Conservation (phyloP, 1,140 invertebrate species). For the Capitella teleta region DNA sequence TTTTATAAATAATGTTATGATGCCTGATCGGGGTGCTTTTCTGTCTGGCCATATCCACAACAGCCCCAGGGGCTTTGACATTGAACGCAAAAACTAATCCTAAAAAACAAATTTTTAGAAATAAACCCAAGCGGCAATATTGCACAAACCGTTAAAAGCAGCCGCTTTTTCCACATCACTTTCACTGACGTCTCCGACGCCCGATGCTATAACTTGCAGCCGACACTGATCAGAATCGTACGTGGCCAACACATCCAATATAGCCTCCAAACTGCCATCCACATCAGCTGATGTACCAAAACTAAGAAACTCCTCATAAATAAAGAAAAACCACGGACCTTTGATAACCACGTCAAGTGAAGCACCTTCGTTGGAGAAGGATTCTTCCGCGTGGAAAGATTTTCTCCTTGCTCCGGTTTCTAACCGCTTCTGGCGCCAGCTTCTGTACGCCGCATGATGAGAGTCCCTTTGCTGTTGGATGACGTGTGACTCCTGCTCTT, state of each 20-base stretch:
- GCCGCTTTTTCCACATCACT: conserved; percentile 76
- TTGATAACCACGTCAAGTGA: too few species aligned
- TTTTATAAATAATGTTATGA: conserved; percentile 80
- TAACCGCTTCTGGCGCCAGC: too few species aligned
- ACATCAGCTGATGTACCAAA: conserved; percentile 46
- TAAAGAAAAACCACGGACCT: too few species aligned
- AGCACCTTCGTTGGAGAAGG: too few species aligned
- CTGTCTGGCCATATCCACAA: conserved; percentile 45
- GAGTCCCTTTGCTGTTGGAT: too few species aligned
- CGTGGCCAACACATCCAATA: conserved; percentile 79
- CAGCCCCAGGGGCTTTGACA: conserved; percentile 47
- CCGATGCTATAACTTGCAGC: conserved; percentile 78
- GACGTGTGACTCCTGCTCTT: too few species aligned
- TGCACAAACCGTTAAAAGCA: conserved; percentile 56
- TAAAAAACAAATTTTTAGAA: conserved; percentile 27
- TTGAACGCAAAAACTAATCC: conserved; percentile 82
- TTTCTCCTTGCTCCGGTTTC: too few species aligned
- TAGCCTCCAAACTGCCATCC: conserved; percentile 73
- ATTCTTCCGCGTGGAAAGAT: too few species aligned
- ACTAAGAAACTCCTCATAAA: too few species aligned
- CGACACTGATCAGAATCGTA: conserved; percentile 66
- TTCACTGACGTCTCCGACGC: conserved; percentile 71
- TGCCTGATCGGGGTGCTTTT: conserved; percentile 52
- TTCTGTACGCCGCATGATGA: too few species aligned
- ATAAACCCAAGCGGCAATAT: background rate